Evolutionary conservation across 1,140 invertebrate genomes (phyloP), one percentile per base, ranked within the genome.

Genomic region (Epicauta chinensis): DNA sequence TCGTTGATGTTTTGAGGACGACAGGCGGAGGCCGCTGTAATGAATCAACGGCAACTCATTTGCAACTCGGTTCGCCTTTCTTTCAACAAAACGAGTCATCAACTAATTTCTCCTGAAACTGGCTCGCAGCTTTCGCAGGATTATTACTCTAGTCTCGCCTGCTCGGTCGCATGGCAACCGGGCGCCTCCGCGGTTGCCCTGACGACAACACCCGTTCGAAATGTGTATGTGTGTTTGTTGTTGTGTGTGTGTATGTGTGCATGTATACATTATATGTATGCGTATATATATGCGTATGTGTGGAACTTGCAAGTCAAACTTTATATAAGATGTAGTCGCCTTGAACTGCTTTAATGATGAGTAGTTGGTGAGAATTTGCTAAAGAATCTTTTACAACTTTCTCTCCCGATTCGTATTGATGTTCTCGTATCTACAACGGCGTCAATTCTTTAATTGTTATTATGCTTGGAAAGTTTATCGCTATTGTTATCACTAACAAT

Each of bases 1-100:
- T 49, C 44, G 55, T 47, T 43, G 46, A 57, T 52, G 39, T 43
- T 48, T 57, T 39, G 44, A 46, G 55, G 53, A 57, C 45, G 53
- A 47, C 40, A 36, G 54, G 55, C 55, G n/a, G n/a, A 23, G 23
- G 23, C 23, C 23, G 23, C 23, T 7, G 23, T 65, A 65, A 63
- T 65, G 63, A 65, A 65, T 65, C 61, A 63, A 52, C 53, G 42
- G 57, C 60, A 65, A 65, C 23, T 23, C 61, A 65, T 65, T 65
- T 65, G 63, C 63, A 65, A 65, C 61, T 62, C 56, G 4, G 23
- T 57, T 57, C 52, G 57, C 61, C 58, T 63, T 63, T 65, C 63
- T 65, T 65, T 65, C 59, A 23, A 3, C 4, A 60, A 55, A 47
- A 42, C 58, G 59, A 64, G 59, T 64, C 62, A 64, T 64, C 62